Evolutionary conservation across 2,797 vertebrate species (phyloP).

Genomic region (Pangasius larnaudii): DNA sequence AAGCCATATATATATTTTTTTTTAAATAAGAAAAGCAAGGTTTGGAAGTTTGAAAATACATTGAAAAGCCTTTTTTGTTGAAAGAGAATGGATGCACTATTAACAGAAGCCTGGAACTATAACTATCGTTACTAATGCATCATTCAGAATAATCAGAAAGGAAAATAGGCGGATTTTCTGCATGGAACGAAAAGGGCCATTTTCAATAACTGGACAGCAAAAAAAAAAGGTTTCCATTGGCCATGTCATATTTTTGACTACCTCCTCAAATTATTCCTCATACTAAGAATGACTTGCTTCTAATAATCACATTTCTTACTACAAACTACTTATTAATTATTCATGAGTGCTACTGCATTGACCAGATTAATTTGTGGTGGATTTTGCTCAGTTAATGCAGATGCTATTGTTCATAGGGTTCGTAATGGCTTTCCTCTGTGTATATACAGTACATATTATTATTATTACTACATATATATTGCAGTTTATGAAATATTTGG

Average conservation of each 20-base stretch:
- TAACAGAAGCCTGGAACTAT: not conserved
- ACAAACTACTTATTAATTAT: slow-evolving; percentile 39
- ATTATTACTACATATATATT: too few relatives aligned
- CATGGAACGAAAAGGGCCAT: not conserved
- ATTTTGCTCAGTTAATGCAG: not conserved
- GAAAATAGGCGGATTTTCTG: slow-evolving; percentile 13
- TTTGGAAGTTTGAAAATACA: slow-evolving; percentile 1
- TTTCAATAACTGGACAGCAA: not conserved
- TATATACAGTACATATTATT: not conserved
- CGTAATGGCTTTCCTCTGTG: not conserved
- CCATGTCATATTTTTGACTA: not conserved
- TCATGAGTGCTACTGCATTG: slow-evolving; percentile 32
- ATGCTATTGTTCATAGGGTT: not conserved
- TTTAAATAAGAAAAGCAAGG: slow-evolving; percentile 20
- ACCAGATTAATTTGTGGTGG: not conserved
- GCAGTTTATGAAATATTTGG: too few relatives aligned
- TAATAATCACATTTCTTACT: slow-evolving; percentile 27
- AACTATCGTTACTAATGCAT: slow-evolving; percentile 10
- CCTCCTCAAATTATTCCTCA: slow-evolving; percentile 1
- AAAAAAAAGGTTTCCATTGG: not conserved
- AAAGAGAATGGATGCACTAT: slow-evolving; percentile 7
- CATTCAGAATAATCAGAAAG: slow-evolving; percentile 14
- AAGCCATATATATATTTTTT: not conserved
- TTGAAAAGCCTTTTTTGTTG: not conserved
- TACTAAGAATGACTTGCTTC: not conserved